Evolutionary conservation across 92 coral and sea anemone species (phyloP), one percentile per base, ranked within the genome.

Genomic region (Chrysogorgia sp.): DNA sequence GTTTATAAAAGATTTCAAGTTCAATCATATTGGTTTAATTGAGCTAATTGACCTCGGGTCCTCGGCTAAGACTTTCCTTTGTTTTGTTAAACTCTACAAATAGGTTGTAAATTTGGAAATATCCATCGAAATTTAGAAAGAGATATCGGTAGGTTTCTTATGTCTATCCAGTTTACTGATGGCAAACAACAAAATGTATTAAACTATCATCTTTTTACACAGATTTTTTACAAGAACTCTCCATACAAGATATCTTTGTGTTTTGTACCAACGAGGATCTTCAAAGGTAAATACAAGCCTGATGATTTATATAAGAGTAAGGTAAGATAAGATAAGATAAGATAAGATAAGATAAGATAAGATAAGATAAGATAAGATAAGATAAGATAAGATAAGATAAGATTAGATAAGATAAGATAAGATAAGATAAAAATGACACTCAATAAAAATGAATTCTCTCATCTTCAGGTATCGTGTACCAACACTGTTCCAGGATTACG

Each of bases 231-330:
- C 79, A 84, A 67, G 60, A 67, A 28, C 30, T 71, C 37, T 72
- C 72, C 63, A 82, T 87, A 37, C 59, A 69, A 67, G 85, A 91
- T 74, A 85, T 88, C 7, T 76, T 91, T 76, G 70, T 80, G 50
- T 78, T 91, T 40, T 91, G 96, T 67, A 71, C 96, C 30, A 47
- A 82, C 25, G 66, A 57, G 20, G 96, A 91, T 61, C 28, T 88
- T 61, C 56, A 63, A 47, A 85, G 96, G 96, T 86, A 88, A 56
- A 40, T 30, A 63, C 19, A 34, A 33, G 9, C n/a, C n/a, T n/a
- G n/a, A n/a, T n/a, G n/a, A n/a, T n/a, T n/a, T n/a, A n/a, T n/a
- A n/a, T n/a, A n/a, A n/a, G n/a, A n/a, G n/a, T n/a, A n/a, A 4
- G 43, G 43, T 37, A 37, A 37, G 12, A 37, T 37, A 37, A 37